Conservation (phyloP, 2,888 invertebrate species). For the Troides helena region DNA sequence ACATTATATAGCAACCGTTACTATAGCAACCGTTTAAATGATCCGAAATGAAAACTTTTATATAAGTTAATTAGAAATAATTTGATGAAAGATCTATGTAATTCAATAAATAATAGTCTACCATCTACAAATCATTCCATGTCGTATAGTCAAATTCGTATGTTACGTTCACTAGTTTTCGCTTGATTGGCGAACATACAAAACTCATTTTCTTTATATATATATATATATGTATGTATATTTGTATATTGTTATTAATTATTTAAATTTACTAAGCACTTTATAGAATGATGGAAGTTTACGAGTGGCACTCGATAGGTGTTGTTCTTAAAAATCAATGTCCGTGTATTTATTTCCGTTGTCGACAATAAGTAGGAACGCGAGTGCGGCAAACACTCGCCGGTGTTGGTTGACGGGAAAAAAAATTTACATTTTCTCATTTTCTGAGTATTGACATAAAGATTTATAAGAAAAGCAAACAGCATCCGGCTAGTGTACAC, state of each 20-base stretch:
- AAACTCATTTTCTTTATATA: no score
- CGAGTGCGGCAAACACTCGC: conserved; percentile 54
- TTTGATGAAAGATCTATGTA: no score
- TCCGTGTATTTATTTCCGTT: conserved; percentile 48
- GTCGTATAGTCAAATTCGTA: no score
- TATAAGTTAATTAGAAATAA: no score
- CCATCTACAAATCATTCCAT: no score
- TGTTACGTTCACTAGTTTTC: no score
- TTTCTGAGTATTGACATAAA: conserved; percentile 57
- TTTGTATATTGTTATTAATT: background rate
- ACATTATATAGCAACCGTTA: no score
- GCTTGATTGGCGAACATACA: no score
- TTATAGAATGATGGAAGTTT: conserved; percentile 34
- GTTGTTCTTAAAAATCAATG: conserved; percentile 48
- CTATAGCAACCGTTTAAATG: no score
- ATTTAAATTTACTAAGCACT: background rate
- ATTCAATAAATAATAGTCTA: no score
- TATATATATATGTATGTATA: no score
- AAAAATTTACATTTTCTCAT: conserved; percentile 54
- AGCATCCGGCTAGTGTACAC: conserved; percentile 12
- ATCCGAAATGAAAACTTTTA: no score
- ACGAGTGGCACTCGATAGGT: conserved; percentile 41
- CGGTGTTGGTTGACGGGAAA: conserved; percentile 31
- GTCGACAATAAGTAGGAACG: conserved; percentile 41
- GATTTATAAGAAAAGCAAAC: conserved; percentile 46